Conservation (phyloP, 92 coral and sea anemone genomes). For the Zoanthus solanderi region DNA sequence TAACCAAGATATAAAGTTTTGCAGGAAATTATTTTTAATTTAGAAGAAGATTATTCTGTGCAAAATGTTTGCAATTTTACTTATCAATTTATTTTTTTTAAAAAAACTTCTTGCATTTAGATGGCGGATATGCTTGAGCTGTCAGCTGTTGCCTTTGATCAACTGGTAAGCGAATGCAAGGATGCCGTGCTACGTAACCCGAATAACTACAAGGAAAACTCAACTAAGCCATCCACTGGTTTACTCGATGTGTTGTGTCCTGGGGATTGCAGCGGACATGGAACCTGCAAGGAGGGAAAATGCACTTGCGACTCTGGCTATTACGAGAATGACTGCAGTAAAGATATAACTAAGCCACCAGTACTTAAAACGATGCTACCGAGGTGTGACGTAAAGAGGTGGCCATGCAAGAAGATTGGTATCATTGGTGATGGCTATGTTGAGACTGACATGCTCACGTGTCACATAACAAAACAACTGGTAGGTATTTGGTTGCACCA, state of each 20-base stretch:
- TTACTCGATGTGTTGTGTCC: constrained; percentile 30
- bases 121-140: constrained; percentile 3
- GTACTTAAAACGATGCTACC: background rate
- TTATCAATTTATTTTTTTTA: background rate
- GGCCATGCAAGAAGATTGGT: constrained; percentile 38
- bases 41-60: background rate
- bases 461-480: background rate
- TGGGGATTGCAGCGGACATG: constrained; percentile 29
- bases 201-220: constrained; percentile 7
- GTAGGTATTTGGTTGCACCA: background rate
- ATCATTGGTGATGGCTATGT: constrained; percentile 34
- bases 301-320: constrained; percentile 22
- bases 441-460: constrained; percentile 17
- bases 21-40: too few species aligned
- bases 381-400: background rate
- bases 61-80: background rate
- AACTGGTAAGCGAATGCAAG: background rate
- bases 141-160: background rate
- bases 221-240: background rate
- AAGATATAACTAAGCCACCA: constrained; percentile 30
- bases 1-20: too few species aligned
- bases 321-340: constrained; percentile 47
- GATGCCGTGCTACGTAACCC: constrained; percentile 37
- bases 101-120: background rate
- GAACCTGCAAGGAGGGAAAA: constrained; percentile 8